These are phyloP conservation scores for Acanthochromis polyacanthus DNA, from an alignment of 2,113 vertebrate genomes.

Conservation along the genomic window DNA sequence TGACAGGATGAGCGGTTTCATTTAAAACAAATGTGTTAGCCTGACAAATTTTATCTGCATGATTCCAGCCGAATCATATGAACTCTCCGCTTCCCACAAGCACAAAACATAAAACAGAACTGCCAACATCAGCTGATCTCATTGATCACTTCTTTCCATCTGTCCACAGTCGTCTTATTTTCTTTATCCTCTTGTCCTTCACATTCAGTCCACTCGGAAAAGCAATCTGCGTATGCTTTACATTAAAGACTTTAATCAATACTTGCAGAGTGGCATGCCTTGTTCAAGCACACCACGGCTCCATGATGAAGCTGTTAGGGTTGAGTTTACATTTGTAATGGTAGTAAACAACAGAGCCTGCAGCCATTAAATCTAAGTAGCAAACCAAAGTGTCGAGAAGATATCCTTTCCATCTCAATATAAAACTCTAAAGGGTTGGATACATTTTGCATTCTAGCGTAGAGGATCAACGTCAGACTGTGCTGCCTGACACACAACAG, in stretches of 20 bases:
- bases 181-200: not conserved
- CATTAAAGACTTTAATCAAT: not conserved
- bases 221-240: not conserved
- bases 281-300: conserved; percentile 10
- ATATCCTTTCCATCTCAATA: not conserved
- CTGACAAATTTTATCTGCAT: too few species aligned
- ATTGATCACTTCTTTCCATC: not conserved
- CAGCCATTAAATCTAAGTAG: not conserved
- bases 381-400: too few species aligned
- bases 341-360: not conserved
- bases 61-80: too few species aligned
- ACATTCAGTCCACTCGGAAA: not conserved
- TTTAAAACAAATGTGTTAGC: too few species aligned
- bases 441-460: not conserved
- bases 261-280: not conserved
- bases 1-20: too few species aligned
- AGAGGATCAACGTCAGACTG: not conserved
- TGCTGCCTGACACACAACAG: not conserved
- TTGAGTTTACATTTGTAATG: not conserved
- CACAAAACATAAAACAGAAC: too few species aligned
- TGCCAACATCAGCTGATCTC: too few species aligned
- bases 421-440: not conserved
- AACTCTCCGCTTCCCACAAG: too few species aligned
- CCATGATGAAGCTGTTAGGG: not conserved
- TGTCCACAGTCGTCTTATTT: accelerated